phyloP scores from a whole-genome alignment of 2,888 invertebrate species.

The Mythimna albipuncta region DNA sequence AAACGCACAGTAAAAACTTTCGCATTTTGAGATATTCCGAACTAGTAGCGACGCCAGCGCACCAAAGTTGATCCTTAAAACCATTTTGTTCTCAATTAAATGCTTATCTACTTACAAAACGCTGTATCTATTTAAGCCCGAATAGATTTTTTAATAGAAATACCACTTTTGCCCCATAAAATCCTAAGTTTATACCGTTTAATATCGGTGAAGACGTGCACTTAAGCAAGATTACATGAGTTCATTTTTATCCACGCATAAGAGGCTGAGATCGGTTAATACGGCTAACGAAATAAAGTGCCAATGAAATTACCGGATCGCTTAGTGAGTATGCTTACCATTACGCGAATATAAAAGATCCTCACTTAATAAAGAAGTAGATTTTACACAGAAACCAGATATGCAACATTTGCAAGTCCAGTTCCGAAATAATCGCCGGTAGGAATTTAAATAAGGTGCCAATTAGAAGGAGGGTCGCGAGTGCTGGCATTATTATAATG shows the following conservation, averaged over 20 bases:
- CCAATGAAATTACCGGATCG: constrained; percentile 80
- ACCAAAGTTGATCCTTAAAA: constrained; percentile 14
- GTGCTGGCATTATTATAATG: constrained; percentile 77
- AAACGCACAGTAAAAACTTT: constrained; percentile 57
- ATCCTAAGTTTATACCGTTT: constrained; percentile 73
- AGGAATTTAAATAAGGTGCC: constrained; percentile 87
- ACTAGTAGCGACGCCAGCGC: constrained; percentile 30
- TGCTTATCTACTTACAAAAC: constrained; percentile 46
- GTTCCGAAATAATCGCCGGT: constrained; percentile 82
- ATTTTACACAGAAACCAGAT: constrained; percentile 83
- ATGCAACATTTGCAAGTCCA: constrained; percentile 77
- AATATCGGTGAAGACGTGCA: constrained; percentile 73
- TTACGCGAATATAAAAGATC: constrained; percentile 82
- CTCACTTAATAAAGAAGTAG: constrained; percentile 85
- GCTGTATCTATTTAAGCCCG: constrained; percentile 43
- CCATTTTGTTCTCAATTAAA: constrained; percentile 49
- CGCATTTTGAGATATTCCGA: constrained; percentile 52
- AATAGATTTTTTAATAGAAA: constrained; percentile 69
- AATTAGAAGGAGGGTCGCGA: constrained; percentile 82
- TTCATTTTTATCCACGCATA: constrained; percentile 68
- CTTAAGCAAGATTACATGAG: constrained; percentile 75
- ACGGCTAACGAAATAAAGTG: constrained; percentile 78
- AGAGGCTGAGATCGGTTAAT: constrained; percentile 70
- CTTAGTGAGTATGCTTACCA: constrained; percentile 82
- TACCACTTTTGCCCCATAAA: constrained; percentile 75